Conservation (phyloP, 1,140 invertebrate species). For the Lordiphosa stackelbergi region DNA sequence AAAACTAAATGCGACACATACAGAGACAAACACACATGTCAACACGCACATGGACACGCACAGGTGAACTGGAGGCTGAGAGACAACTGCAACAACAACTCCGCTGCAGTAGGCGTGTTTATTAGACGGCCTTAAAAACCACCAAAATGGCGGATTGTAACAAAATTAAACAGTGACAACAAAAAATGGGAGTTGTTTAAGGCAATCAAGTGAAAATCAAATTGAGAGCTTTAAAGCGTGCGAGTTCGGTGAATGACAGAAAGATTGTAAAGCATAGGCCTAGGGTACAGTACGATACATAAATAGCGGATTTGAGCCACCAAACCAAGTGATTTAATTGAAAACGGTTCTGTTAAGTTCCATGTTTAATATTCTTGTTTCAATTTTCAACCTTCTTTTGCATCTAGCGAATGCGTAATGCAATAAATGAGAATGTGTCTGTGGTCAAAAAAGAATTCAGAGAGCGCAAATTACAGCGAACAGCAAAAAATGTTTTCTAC, state of each 20-base stretch:
- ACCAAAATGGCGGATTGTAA: conserved; percentile 59
- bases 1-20: conserved; percentile 16
- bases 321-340: no score
- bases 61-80: conserved; percentile 29
- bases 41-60: conserved; percentile 20
- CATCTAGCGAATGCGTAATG: no score
- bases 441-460: no score
- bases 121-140: conserved; percentile 46
- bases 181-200: neutral
- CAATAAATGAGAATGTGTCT: no score
- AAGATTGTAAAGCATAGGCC: no score
- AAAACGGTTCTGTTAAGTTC: no score
- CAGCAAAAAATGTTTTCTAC: no score
- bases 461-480: no score
- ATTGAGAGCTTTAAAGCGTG: conserved; percentile 1
- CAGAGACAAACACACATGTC: conserved; percentile 3
- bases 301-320: no score
- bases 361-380: no score
- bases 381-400: no score
- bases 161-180: conserved; percentile 2
- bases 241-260: neutral
- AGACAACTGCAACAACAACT: conserved; percentile 2
- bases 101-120: conserved; percentile 57
- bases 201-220: neutral
- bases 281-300: no score